These are phyloP conservation scores for Takifugu bimaculatus DNA, from an alignment of 2,113 vertebrate genomes.

Conservation along the genomic window DNA sequence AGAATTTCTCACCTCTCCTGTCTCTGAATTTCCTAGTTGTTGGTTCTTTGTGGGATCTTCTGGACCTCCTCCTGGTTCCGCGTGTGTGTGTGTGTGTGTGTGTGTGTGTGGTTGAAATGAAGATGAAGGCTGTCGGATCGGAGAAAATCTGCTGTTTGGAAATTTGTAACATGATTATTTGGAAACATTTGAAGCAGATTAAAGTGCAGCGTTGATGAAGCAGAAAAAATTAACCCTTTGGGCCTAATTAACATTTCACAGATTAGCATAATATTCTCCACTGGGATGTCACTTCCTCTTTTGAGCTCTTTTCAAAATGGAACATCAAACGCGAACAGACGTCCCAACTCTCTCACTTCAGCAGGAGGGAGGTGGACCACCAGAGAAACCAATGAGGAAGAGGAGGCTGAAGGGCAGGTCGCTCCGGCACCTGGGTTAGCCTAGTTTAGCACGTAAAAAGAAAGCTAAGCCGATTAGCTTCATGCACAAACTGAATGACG, in stretches of 20 bases:
- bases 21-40: too few species aligned
- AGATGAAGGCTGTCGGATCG: too few species aligned
- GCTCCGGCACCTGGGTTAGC: not conserved
- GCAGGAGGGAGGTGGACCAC: constrained; percentile 26
- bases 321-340: constrained; percentile 69
- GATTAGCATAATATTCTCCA: constrained; percentile 71
- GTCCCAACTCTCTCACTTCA: constrained; percentile 62
- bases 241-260: constrained; percentile 72
- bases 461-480: too few species aligned
- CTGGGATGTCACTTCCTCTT: constrained; percentile 52
- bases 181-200: constrained; percentile 51
- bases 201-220: constrained; percentile 55
- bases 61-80: too few species aligned
- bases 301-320: constrained; percentile 40
- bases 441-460: too few species aligned
- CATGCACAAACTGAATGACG: too few species aligned
- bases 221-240: constrained; percentile 69
- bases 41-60: too few species aligned
- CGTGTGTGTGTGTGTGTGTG: too few species aligned
- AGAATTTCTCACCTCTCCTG: too few species aligned
- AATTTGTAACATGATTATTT: not conserved
- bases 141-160: not conserved
- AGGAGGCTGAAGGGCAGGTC: constrained; percentile 19
- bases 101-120: too few species aligned
- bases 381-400: constrained; percentile 31